A percentile compares a stretch with the other conserved stretches of the same genome.
These are phyloP conservation scores for Platypus cylindrus DNA, from an alignment of 2,888 invertebrate species.

Conservation along the genomic window DNA sequence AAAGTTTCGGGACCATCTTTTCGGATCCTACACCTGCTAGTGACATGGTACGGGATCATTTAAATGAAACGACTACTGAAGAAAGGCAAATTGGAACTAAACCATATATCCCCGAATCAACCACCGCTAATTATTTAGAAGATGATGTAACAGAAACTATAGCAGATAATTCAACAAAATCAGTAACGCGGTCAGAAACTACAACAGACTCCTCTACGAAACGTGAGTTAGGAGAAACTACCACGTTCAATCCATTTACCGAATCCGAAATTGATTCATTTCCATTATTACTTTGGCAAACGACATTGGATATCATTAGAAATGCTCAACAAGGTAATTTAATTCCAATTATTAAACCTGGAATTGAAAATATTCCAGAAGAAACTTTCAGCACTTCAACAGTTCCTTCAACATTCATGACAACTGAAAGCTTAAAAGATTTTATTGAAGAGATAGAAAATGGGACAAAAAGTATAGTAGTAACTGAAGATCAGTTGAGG, in stretches of 20 bases:
- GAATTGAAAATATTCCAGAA: no score
- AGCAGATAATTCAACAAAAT: no score
- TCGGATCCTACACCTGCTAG: conserved; percentile 2
- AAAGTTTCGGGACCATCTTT: conserved; percentile 13
- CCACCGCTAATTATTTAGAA: conserved; percentile 2
- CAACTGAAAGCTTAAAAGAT: conserved; percentile 7
- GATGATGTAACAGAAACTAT: no score
- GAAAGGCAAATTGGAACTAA: no score
- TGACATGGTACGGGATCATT: neutral
- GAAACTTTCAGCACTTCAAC: no score
- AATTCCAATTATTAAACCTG: no score
- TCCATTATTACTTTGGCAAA: conserved; percentile 7
- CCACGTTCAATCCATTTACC: no score
- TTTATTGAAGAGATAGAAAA: conserved; percentile 12
- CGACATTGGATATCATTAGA: conserved; percentile 4
- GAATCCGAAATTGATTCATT: no score
- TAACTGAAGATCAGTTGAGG: conserved; percentile 5
- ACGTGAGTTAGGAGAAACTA: no score
- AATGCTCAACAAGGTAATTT: no score
- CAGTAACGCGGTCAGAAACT: no score
- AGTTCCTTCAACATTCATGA: conserved; percentile 3
- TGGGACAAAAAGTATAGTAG: conserved; percentile 9
- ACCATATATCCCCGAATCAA: conserved; percentile 3
- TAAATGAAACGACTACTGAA: neutral
- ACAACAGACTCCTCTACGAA: no score